Evolutionary conservation across 2,113 vertebrate species (phyloP), one percentile per base, ranked within the genome.

Genomic region (Albula goreensis): DNA sequence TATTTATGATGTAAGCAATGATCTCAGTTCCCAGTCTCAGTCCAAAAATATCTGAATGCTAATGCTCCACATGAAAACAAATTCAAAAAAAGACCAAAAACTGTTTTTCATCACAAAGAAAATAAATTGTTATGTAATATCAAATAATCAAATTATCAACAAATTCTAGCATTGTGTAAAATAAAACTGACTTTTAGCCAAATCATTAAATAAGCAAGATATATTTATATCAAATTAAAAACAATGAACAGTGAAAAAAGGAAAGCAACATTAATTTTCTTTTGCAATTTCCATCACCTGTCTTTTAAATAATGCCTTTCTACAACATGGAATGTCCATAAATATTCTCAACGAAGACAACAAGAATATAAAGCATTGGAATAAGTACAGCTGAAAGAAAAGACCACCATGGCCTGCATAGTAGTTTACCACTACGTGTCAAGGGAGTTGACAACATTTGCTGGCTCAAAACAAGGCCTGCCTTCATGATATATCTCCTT

Each of bases 401-500:
- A 56, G 22, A 57, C 8, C 11, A 74, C 50, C 31, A 13, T 78
- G 53, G 56, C 6, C 31, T 41, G 49, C 70, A 74, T 25, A 74
- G 1, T 74, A 74, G 6, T 25, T 74, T 31, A 31, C n/a, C 70
- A 5, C 78, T 74, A 49, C 51, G 66, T 84, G 66, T 77, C 50
- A 84, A 74, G 70, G 50, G 41, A 83, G 25, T 66, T 50, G 66
- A 50, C 48, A 50, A 50, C 19, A 51, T 85, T 90, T 84, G 63
- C 88, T 52, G 41, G 17, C 51, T 17, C 3, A 11, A 74, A 78
- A 80, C 57, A 51, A 82, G 74, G 17, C 13, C 78, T 85, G 66
- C 70, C 63, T 83, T 88, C 84, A 60, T 50, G 85, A 80, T 87
- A 85, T 89, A 91, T 87, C 84, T 91, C 79, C 80, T 87, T 88